Percentiles rank a stretch among this genome's conserved stretches.
phyloP scores from a whole-genome alignment of 2,113 vertebrate genomes.

The Indicator maculatus region DNA sequence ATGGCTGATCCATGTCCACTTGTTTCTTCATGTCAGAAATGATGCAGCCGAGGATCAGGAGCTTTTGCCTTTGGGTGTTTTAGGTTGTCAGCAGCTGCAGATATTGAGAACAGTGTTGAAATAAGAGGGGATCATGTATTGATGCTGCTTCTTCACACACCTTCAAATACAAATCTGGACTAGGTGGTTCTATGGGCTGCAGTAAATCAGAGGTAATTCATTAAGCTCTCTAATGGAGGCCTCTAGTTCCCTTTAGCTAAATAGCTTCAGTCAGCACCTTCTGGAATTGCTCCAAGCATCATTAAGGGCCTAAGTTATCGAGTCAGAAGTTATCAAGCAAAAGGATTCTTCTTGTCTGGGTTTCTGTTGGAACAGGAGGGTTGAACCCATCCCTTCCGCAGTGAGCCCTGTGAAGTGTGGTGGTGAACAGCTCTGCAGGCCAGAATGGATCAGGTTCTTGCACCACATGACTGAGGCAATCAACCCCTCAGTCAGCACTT shows the following conservation, averaged over 20 bases:
- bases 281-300: conserved; percentile 6
- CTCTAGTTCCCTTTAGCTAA: conserved; percentile 35
- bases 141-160: background rate
- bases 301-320: conserved; percentile 44
- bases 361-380: conserved; percentile 46
- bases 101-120: background rate
- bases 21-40: background rate
- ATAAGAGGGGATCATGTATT: background rate
- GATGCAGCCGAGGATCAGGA: background rate
- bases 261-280: background rate
- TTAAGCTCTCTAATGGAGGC: conserved; percentile 24
- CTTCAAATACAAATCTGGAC: conserved; percentile 9
- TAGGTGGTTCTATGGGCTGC: background rate
- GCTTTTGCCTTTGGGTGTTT: too few relatives aligned
- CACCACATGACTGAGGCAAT: conserved; percentile 30
- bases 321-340: conserved; percentile 54
- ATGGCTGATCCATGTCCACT: background rate
- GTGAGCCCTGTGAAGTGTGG: conserved; percentile 6
- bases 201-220: conserved; percentile 46
- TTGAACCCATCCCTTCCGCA: conserved; percentile 45
- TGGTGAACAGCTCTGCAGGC: conserved; percentile 53
- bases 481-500: conserved; percentile 26
- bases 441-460: conserved; percentile 56
- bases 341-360: conserved; percentile 45
- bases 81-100: background rate